Evolutionary conservation across 2,113 vertebrate genomes (phyloP).

Genomic region (Camelus dromedarius): DNA sequence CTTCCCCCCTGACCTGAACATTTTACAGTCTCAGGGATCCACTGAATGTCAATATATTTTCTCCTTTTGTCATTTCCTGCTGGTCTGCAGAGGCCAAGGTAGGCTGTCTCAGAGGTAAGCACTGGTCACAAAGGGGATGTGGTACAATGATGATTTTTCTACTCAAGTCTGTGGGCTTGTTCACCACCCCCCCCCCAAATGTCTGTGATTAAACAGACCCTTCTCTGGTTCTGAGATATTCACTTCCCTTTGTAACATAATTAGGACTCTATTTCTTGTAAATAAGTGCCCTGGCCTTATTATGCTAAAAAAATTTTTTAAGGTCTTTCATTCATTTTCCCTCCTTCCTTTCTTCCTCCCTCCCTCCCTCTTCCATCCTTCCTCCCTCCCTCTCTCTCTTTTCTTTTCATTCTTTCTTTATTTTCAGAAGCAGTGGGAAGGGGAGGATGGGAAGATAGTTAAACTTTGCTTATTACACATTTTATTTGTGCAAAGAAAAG

Average conservation of each 20-base stretch:
- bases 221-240: conserved; percentile 33
- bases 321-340: background rate
- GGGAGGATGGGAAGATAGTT: background rate
- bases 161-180: background rate
- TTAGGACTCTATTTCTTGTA: background rate
- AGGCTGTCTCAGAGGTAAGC: background rate
- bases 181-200: background rate
- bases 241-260: background rate
- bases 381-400: no score
- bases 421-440: background rate
- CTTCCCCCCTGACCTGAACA: background rate
- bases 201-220: background rate
- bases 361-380: background rate
- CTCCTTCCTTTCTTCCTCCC: background rate
- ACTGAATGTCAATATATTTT: conserved; percentile 5
- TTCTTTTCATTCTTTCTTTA: background rate
- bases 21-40: background rate
- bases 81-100: background rate
- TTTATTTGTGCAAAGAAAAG: conserved; percentile 18
- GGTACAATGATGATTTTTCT: background rate
- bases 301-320: conserved; percentile 2
- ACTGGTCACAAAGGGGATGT: background rate
- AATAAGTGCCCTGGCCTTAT: background rate
- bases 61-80: conserved; percentile 19
- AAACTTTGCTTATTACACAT: conserved; percentile 13